phyloP scores from a whole-genome alignment of 53 echinoderm and acorn worm genomes.

The Hippasteria phrygiana region DNA sequence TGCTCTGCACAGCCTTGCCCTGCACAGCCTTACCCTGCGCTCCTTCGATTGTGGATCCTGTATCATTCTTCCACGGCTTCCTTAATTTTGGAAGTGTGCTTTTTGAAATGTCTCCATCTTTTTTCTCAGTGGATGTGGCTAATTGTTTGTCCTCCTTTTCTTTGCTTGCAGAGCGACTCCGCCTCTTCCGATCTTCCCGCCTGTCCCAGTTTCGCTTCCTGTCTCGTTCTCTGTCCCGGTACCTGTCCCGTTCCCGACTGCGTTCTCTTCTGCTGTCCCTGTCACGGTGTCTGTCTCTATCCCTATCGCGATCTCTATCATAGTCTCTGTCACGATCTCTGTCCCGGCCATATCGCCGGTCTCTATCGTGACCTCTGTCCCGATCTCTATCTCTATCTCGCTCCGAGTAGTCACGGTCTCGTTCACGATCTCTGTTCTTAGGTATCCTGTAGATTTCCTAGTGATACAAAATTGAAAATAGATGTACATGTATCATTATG shows the following conservation, averaged over 20 bases:
- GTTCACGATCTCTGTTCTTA: conserved; percentile 87
- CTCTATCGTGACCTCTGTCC: conserved; percentile 67
- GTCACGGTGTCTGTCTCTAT: conserved; percentile 70
- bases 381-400: conserved; percentile 77
- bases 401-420: conserved; percentile 67
- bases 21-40: too few species aligned
- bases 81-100: conserved; percentile 76
- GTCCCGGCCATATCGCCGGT: conserved; percentile 71
- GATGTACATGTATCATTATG: too few species aligned
- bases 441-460: conserved; percentile 98
- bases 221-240: conserved; percentile 61
- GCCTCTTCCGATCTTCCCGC: conserved; percentile 73
- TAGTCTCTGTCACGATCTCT: conserved; percentile 70
- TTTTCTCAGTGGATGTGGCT: conserved; percentile 22
- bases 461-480: not conserved
- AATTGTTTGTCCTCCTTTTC: conserved; percentile 79
- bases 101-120: conserved; percentile 67
- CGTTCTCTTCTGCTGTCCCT: conserved; percentile 82
- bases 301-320: conserved; percentile 74
- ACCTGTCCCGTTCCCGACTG: conserved; percentile 71
- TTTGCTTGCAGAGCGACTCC: conserved; percentile 73
- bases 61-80: conserved; percentile 86
- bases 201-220: conserved; percentile 73
- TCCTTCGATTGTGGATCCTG: conserved; percentile 13
- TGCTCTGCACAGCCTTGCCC: too few species aligned